Percentiles rank a stretch among this genome's conserved stretches.
phyloP scores from a whole-genome alignment of 2,797 vertebrate genomes.

The Pangasius macronema region DNA sequence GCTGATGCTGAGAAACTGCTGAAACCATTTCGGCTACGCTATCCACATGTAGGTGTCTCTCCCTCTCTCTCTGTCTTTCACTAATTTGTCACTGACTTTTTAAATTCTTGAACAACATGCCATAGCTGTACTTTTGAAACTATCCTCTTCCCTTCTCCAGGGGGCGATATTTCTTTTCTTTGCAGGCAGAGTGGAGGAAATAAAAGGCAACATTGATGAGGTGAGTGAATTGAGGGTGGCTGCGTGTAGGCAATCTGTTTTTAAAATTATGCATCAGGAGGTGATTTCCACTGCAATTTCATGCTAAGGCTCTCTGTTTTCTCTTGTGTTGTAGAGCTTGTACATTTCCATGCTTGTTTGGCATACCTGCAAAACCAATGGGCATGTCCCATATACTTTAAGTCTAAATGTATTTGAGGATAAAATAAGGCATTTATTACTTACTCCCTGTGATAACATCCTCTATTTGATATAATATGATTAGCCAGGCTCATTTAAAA shows the following conservation, averaged over 20 bases:
- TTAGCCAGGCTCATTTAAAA: not conserved
- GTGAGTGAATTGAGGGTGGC: slow-evolving; percentile 59
- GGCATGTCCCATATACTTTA: not conserved
- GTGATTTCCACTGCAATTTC: not conserved
- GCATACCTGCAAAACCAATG: not conserved
- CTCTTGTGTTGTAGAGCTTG: not conserved
- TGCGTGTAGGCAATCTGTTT: not conserved
- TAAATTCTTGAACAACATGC: not conserved
- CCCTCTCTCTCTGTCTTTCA: not conserved
- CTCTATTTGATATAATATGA: not conserved
- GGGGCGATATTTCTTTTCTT: slow-evolving; percentile 88
- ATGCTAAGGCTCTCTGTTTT: not conserved
- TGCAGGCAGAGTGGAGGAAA: slow-evolving; percentile 82
- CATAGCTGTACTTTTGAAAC: not conserved
- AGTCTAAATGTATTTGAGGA: not conserved
- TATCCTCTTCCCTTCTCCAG: slow-evolving; percentile 59
- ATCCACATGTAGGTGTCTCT: slow-evolving; percentile 72
- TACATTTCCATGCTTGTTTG: not conserved
- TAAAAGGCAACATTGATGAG: slow-evolving; percentile 86
- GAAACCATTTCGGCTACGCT: slow-evolving; percentile 75
- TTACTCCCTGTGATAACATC: not conserved
- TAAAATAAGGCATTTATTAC: not conserved
- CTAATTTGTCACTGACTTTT: not conserved
- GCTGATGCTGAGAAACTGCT: slow-evolving; percentile 76
- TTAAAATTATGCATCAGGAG: not conserved